Conservation (phyloP, 2,113 vertebrate genomes). For the Odocoileus hemionus region DNA sequence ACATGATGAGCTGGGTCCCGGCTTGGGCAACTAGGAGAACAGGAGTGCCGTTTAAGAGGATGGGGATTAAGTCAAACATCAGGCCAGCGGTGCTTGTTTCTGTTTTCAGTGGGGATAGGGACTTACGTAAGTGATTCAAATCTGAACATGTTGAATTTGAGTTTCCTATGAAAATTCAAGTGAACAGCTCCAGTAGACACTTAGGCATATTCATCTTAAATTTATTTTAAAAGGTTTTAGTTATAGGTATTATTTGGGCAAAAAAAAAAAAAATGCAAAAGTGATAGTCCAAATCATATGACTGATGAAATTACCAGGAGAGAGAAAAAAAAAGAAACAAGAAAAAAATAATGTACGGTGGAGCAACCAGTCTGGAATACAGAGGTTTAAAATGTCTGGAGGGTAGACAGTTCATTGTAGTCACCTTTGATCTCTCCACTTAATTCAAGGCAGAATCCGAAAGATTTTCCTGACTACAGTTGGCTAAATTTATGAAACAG, state of each 20-base stretch:
- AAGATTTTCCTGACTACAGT: background rate
- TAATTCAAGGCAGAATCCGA: background rate
- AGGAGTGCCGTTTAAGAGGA: background rate
- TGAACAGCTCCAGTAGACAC: background rate
- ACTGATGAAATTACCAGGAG: background rate
- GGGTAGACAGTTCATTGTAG: background rate
- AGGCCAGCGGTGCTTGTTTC: background rate
- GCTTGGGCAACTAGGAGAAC: background rate
- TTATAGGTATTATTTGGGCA: background rate
- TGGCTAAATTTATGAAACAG: background rate
- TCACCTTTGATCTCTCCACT: background rate
- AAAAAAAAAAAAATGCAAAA: background rate
- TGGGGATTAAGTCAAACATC: background rate
- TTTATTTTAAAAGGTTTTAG: background rate
- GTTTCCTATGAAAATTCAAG: background rate
- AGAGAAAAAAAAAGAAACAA: too few species aligned
- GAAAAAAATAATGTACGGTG: background rate
- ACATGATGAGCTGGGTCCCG: rapidly evolving
- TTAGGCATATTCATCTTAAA: background rate
- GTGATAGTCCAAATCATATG: background rate
- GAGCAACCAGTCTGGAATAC: background rate
- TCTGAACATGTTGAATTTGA: background rate
- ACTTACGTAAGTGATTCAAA: background rate
- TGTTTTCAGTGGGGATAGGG: background rate
- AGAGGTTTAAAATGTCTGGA: background rate